Evolutionary conservation across 2,797 vertebrate genomes (phyloP), one percentile per base, ranked within the genome.

Genomic region (Sandelia bainsii): DNA sequence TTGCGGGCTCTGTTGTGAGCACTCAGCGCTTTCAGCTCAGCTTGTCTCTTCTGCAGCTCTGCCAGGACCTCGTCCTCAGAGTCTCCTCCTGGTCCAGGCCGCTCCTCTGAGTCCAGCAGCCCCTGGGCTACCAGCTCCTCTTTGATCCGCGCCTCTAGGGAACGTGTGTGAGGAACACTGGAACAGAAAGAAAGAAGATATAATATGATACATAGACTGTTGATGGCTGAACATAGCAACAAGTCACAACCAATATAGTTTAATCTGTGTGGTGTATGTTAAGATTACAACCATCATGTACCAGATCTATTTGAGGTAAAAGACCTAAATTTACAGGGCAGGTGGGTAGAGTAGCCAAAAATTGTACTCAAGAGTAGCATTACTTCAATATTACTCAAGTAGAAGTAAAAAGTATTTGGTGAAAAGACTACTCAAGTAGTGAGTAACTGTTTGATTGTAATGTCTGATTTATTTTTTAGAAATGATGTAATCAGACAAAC

Each of bases 91-190:
- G 95, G 95, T 0, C 97, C 96, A 0, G 97, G 97, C 6, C 97
- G 93, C 87, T 99, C 97, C 83, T 99, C 97, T 0, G 97, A 97
- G 75, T 99, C 97, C 89, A 99, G 93, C 69, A 99, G 89, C 14
- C 98, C 98, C 90, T 99, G 98, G 25, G 97, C 95, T 1, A 99
- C 96, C 87, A 99, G 93, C 91, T 99, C 98, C 90, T 99, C 98
- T 87, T 98, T 98, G 89, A 99, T 98, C 46, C 97, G 95, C 1
- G 96, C 96, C 87, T 99, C 98, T 81, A 99, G 88, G 0, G 97
- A 98, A 42, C 98, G 98, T 0, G 98, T 99, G 84, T 99, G 97
- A 1, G 98, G 98, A 56, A 98, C 98, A 0, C 98, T 99, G 11
- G 51, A 0, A 23, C 50, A 22, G n/a, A 62, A 22, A 63, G 4